Base-by-base conservation (phyloP, 2,888 invertebrate genomes). In the Cremastobaeus sp. region DNA sequence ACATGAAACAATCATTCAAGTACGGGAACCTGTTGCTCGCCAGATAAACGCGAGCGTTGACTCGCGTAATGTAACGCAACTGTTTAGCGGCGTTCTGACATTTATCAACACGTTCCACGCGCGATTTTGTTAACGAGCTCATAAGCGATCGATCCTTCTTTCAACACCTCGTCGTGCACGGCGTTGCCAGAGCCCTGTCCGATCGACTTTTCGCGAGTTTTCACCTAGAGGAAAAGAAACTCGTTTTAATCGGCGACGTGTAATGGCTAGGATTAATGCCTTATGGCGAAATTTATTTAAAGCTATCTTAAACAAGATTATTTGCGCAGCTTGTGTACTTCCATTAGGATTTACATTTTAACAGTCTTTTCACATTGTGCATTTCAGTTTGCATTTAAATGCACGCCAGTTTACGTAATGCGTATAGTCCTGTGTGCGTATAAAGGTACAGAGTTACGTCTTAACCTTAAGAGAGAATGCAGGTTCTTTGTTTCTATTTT, bases 1-100 rank as follows among this genome's bases (percentile, higher is more conserved):
- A 48, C 60, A 39, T 39, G 48, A 60, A 60, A 60, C 48, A 60
- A 57, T 57, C 43, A 34, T 57, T 43, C 41, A 57, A 57, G 48
- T 60, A 60, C 60, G 34, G 9, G 12, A 48, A 60, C 60, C 60
- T 60, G 60, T 60, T 60, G 60, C 60, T 48, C 37, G 3, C 12
- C 39, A 35, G 25, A 39, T 21, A 25, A 48, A 47, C n/a, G n/a
- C n/a, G n/a, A n/a, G 34, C 34, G 34, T 43, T 57, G 25, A 14
- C 21, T 21, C 14, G 15, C 34, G n/a, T 57, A 57, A 57, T 30
- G 21, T 25, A 45, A 57, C 35, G 28, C 34, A 20, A 35, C 18
- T 30, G n/a, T 32, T 12, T 35, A n/a, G n/a, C n/a, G n/a, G n/a
- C n/a, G n/a, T n/a, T n/a, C n/a, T n/a, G n/a, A n/a, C n/a, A n/a